phyloP scores from a whole-genome alignment of 2,113 vertebrate genomes.

The Porphyrio hochstetteri region DNA sequence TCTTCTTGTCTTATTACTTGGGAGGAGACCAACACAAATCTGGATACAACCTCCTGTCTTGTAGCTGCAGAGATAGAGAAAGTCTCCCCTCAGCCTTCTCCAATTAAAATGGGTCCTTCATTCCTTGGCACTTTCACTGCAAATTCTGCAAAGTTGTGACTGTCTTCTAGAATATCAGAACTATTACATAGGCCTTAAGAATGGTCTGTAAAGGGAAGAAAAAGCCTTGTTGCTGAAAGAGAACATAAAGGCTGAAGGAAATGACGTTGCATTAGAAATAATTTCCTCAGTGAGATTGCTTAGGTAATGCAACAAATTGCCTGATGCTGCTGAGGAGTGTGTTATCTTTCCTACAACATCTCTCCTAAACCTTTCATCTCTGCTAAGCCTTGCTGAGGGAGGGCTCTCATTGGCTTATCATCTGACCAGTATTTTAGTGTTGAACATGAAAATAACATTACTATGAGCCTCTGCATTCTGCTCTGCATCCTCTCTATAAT shows the following conservation, averaged over 20 bases:
- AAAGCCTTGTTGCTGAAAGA: not conserved
- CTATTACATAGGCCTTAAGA: not conserved
- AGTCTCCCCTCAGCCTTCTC: no score
- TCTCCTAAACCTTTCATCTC: not conserved
- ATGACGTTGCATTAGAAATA: not conserved
- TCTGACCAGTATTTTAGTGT: not conserved
- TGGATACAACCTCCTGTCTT: no score
- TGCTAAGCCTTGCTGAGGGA: not conserved
- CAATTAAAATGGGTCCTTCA: not conserved
- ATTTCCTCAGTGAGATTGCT: not conserved
- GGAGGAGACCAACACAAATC: no score
- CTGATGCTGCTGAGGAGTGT: not conserved
- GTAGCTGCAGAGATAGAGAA: no score
- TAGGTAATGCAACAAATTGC: not conserved
- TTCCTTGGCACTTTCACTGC: not conserved
- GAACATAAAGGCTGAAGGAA: not conserved
- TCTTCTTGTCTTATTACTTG: no score
- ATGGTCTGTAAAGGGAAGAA: not conserved
- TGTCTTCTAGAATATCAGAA: not conserved
- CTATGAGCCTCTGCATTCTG: fast-evolving
- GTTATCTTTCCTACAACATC: not conserved
- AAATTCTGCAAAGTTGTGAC: not conserved
- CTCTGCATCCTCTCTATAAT: not conserved
- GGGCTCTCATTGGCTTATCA: not conserved
- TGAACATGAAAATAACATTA: not conserved